Base-by-base conservation (phyloP, 2,888 invertebrate species). In the Macropis europaea region DNA sequence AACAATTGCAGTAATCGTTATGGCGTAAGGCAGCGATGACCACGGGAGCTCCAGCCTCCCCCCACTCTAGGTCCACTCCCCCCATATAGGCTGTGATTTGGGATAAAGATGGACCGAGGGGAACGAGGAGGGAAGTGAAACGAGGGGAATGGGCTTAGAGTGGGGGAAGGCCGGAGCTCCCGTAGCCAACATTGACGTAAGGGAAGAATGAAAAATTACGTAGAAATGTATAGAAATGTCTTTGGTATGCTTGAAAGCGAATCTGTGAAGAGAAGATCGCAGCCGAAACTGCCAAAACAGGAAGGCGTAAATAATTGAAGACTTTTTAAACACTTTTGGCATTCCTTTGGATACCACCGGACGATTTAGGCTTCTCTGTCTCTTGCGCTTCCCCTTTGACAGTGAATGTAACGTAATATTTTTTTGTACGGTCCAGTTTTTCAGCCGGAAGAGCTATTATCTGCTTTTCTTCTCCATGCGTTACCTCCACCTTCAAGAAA, bases 381-480 rank as follows among this genome's bases (percentile, higher is more conserved):
- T 92, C 91, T 26, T 91, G 91, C 67, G 91, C 91, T 2, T 93
- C 93, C 53, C 96, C 96, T 90, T 96, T 96, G 2, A 97, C 96
- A 28, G 97, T 97, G 88, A 97, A 97, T 52, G 97, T 97, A 68
- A 97, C 97, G 90, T 96, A 97, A 90, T 97, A 97, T 87, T 96
- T 93, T 90, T 97, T 97, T 88, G 95, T 96, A 87, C 95, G 95
- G 89, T 97, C 97, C 83, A 97, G 91, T 88, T 94, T 94, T 86
- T 97, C 96, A 17, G 97, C 95, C 56, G 97, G 97, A 89, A 97
- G 92, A 83, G 96, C 95, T 87, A 97, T 97, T 77, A 97, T 92
- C 89, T 96, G 96, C 87, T 95, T 95, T 86, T 95, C 96, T 60
- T 94, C 93, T 40, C 97, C 97, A 83, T 96, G 96, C 59, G 95